Evolutionary conservation across 30 jellyfish, hydroid and myxozoan species (phyloP), one percentile per base, ranked within the genome.

Genomic region (Hydractinia symbiolongicarpus): DNA sequence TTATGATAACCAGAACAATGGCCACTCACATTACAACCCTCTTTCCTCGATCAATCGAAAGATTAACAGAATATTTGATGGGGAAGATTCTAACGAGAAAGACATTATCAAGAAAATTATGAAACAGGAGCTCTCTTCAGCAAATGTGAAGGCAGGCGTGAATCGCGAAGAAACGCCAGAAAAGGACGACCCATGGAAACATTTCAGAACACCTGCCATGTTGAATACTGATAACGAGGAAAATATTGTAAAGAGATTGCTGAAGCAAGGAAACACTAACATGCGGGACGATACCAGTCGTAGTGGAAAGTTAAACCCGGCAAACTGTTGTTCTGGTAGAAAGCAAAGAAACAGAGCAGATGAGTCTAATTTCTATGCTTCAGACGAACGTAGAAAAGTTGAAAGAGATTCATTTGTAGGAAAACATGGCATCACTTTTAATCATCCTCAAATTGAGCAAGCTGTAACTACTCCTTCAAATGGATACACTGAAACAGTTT

Each of bases 31-130:
- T 0, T 64, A 51, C 17, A 51, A 64, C 40, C 40, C 74, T 13
- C 17, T 64, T 7, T 64, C 74, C 19, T 6, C 74, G 9, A 64
- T 64, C 17, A 64, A 64, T 64, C 74, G 74, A n/a, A 44, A 64
- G 52, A 64, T 64, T 6, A 64, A 64, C 16, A 44, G 74, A n/a
- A 64, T 64, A n/a, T 64, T 64, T 51, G 74, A 64, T 64, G 52
- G 40, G 19, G 74, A 64, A 44, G 74, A 64, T 51, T n/a, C 74
- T n/a, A 51, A 6, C 2, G 74, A 64, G 40, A 51, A 64, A 64
- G 74, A 64, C 40, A 51, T 64, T 51, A 64, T 64, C 40, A 64
- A 64, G 17, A 64, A 64, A 64, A 64, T 64, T 13, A 64, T 64
- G 52, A 6, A 64, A 7, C 74, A 64, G 7, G 74, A 64, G 17